A percentile compares a stretch with the other conserved stretches of the same genome.
Evolutionary conservation across 2,797 vertebrate species (phyloP).

Genomic region (Neostethus bicornis): DNA sequence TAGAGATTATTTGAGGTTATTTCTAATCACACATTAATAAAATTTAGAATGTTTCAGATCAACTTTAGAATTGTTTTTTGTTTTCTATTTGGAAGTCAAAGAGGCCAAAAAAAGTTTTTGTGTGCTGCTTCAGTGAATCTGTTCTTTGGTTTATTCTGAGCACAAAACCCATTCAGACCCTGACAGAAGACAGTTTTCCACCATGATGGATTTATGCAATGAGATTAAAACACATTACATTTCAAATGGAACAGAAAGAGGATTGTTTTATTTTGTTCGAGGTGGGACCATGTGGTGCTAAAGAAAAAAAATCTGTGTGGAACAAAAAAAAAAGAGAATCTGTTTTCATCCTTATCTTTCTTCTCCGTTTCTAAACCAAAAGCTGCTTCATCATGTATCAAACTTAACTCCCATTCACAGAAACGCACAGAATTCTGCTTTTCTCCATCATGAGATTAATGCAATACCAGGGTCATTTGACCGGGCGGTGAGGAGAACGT

Average conservation of each 20-base stretch:
- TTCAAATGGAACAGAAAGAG: not conserved
- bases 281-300: slow-evolving; percentile 45
- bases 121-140: slow-evolving; percentile 33
- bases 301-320: slow-evolving; percentile 39
- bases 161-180: slow-evolving; percentile 24
- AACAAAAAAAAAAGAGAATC: slow-evolving; percentile 13
- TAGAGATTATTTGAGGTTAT: too few relatives aligned
- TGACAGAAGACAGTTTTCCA: not conserved
- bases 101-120: too few relatives aligned
- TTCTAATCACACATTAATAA: too few relatives aligned
- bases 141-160: slow-evolving; percentile 39
- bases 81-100: too few relatives aligned
- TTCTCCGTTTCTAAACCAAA: slow-evolving; percentile 52
- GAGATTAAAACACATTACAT: not conserved
- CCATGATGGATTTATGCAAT: not conserved
- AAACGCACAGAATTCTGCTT: slow-evolving; percentile 58
- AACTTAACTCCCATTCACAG: slow-evolving; percentile 30
- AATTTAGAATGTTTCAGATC: too few relatives aligned
- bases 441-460: slow-evolving; percentile 66
- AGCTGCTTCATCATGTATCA: slow-evolving; percentile 55
- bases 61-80: too few relatives aligned
- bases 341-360: slow-evolving; percentile 39
- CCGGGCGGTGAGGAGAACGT: slow-evolving; percentile 42
- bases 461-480: slow-evolving; percentile 61
- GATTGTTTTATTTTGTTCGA: slow-evolving; percentile 1